Evolutionary conservation across 2,113 vertebrate genomes (phyloP), one percentile per base, ranked within the genome.

Genomic region (Channa maculata): DNA sequence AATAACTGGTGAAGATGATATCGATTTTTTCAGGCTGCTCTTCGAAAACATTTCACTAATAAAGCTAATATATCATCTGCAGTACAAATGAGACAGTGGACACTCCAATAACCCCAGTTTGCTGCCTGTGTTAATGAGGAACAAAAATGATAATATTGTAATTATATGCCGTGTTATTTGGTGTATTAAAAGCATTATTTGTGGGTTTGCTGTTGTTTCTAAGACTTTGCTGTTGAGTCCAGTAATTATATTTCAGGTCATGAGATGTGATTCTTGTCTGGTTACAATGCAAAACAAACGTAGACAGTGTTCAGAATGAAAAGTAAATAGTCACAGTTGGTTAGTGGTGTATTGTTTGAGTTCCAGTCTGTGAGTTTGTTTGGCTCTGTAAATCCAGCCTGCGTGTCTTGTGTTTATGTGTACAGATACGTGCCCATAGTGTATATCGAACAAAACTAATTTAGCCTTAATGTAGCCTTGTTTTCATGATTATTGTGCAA

Each of bases 401-500:
- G 57, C 60, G 77, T 15, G 72, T 52, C 50, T 65, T 24, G 24
- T 24, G 24, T 24, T 24, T 24, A 24, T 24, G 24, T 24, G 24
- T 84, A 79, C 48, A 68, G 72, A 36, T 1, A 6, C 6, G 10
- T 62, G 48, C 37, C 58, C 39, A 13, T 9, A 52, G 74, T 39
- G 49, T 50, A 41, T 24, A 43, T 14, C 3, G 24, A 75, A 80
- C 73, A 57, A 78, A 77, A 75, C 75, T 53, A 60, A 55, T 82
- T 85, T 77, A 72, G 66, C 65, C 7, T 45, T 76, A 73, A 88
- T 81, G 77, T 36, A 1, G 13, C 44, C 7, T 38, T 41, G 7
- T 86, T 60, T 78, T 78, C 69, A 43, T 86, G 67, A 71, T 81
- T 79, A 55, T 44, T 83, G 79, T 81, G 83, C 65, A 86, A 84